Evolutionary conservation across 2,888 invertebrate genomes (phyloP).

Genomic region (Linnaemya tessellans): DNA sequence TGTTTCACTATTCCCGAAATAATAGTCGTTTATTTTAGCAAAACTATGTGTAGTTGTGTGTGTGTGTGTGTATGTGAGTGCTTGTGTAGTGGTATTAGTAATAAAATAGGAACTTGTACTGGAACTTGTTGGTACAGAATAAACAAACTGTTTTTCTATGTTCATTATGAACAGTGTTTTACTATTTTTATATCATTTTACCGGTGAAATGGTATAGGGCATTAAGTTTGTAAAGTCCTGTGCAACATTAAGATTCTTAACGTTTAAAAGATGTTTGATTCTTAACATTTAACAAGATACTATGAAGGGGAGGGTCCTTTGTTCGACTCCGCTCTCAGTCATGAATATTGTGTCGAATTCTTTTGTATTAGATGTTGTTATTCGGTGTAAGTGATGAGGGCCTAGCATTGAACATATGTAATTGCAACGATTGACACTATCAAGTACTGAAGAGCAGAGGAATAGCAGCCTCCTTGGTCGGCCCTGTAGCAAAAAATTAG

Average conservation of each 20-base stretch:
- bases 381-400: too few relatives aligned
- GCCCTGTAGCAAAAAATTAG: too few relatives aligned
- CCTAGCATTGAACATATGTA: too few relatives aligned
- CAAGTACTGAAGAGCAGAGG: too few relatives aligned
- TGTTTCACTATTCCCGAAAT: conserved; percentile 7
- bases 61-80: background rate
- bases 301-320: too few relatives aligned
- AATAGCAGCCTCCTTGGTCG: too few relatives aligned
- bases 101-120: conserved; percentile 12
- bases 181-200: conserved; percentile 17
- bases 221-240: background rate
- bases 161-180: conserved; percentile 17
- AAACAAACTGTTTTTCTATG: conserved; percentile 31
- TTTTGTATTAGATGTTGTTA: too few relatives aligned
- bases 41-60: background rate
- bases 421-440: too few relatives aligned
- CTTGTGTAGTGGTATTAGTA: background rate
- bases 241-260: background rate
- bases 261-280: too few relatives aligned
- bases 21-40: background rate
- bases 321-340: too few relatives aligned
- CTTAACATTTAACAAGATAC: too few relatives aligned
- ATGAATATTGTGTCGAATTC: too few relatives aligned
- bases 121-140: conserved; percentile 16
- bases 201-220: background rate